These are phyloP conservation scores for Deroplatys truncata DNA, from an alignment of 2,888 invertebrate species.

Conservation along the genomic window DNA sequence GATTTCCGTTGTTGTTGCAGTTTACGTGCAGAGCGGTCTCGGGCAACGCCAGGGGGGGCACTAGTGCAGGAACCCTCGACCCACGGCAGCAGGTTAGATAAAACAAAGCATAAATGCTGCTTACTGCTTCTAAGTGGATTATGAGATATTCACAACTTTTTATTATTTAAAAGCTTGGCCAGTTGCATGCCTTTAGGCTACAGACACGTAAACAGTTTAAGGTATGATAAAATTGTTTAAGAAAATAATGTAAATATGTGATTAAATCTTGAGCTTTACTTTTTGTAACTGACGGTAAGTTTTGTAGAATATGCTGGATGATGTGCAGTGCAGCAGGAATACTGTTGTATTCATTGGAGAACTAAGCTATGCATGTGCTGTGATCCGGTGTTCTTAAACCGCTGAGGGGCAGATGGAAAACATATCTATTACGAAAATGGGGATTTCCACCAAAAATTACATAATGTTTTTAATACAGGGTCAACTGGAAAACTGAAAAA, in stretches of 20 bases:
- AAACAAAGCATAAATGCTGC: background rate
- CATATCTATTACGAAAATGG: too few species aligned
- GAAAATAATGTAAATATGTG: background rate
- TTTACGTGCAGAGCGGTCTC: constrained; percentile 30
- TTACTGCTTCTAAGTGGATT: background rate
- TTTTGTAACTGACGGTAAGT: too few species aligned
- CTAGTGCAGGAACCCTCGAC: constrained; percentile 27
- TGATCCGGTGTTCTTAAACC: too few species aligned
- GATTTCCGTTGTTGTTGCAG: constrained; percentile 30
- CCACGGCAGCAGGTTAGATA: constrained; percentile 29
- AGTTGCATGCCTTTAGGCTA: background rate
- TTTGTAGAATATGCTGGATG: too few species aligned
- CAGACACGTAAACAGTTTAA: background rate
- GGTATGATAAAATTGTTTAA: too few species aligned
- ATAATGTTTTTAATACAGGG: too few species aligned
- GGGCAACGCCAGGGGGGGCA: constrained; percentile 30
- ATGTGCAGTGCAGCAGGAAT: too few species aligned
- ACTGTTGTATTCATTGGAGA: too few species aligned
- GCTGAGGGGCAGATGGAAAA: too few species aligned
- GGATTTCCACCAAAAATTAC: too few species aligned
- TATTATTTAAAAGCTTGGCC: background rate
- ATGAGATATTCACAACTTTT: background rate
- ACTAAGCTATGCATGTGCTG: too few species aligned
- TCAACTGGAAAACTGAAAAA: too few species aligned
- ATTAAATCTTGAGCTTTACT: background rate